Percentiles rank a stretch among this genome's conserved stretches.
These are phyloP conservation scores for Hypena proboscidalis DNA, from an alignment of 2,888 invertebrate genomes.

Conservation along the genomic window DNA sequence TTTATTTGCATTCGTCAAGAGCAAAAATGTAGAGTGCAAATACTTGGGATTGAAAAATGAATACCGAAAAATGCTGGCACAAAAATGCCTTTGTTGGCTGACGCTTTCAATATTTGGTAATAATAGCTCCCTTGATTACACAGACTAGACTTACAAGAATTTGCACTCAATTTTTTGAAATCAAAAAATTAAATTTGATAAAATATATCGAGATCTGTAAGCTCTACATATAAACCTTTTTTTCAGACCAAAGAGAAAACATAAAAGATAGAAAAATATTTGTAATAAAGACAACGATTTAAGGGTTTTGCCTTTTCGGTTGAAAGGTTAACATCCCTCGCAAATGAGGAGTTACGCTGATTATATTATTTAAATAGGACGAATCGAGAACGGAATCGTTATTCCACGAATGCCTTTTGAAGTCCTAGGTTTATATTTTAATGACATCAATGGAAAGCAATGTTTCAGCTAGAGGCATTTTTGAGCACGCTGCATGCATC, in stretches of 20 bases:
- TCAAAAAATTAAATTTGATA: not conserved
- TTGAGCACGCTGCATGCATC: slow-evolving; percentile 71
- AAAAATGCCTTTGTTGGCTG: slow-evolving; percentile 2
- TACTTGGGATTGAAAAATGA: not conserved
- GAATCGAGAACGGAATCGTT: not conserved
- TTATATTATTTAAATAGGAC: not conserved
- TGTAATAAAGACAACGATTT: not conserved
- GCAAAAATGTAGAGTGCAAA: not conserved
- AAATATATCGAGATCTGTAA: not conserved
- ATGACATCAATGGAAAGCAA: slow-evolving; percentile 64
- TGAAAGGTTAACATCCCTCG: not conserved
- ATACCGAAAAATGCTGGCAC: not conserved
- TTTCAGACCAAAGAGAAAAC: not conserved
- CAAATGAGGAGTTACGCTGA: not conserved
- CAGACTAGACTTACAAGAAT: not conserved
- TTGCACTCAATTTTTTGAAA: not conserved
- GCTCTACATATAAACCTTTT: not conserved
- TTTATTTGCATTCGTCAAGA: slow-evolving; percentile 1
- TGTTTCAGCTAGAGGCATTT: slow-evolving; percentile 46
- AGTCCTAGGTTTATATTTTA: not conserved
- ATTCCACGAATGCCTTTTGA: not conserved
- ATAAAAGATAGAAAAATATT: not conserved
- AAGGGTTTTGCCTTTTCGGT: not conserved
- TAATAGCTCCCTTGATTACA: not conserved
- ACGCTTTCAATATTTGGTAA: slow-evolving; percentile 1